phyloP scores from a whole-genome alignment of 2,888 invertebrate species.

The Azorinus chamasolen region DNA sequence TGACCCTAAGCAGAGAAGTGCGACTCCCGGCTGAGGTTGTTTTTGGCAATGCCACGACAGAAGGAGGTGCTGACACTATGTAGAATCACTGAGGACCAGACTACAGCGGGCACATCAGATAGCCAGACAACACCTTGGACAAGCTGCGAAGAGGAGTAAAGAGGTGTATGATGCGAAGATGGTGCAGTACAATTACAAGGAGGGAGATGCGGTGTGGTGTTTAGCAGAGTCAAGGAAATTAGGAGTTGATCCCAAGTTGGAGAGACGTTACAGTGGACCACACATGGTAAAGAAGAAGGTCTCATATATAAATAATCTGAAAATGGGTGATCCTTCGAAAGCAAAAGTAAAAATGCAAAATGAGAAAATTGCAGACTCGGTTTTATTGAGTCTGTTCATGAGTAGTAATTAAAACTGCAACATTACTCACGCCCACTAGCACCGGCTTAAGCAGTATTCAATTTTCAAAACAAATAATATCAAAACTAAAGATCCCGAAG shows the following conservation, averaged over 20 bases:
- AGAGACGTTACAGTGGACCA: slow-evolving; percentile 39
- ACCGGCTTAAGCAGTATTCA: no score
- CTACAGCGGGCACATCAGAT: slow-evolving; percentile 39
- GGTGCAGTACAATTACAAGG: slow-evolving; percentile 10
- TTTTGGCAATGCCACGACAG: not conserved
- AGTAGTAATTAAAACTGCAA: no score
- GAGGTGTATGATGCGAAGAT: slow-evolving; percentile 29
- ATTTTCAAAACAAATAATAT: no score
- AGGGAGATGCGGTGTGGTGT: slow-evolving; percentile 29
- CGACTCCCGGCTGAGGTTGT: slow-evolving; percentile 31
- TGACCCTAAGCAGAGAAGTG: slow-evolving; percentile 42
- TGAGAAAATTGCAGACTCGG: no score
- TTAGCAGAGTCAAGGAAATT: slow-evolving; percentile 27
- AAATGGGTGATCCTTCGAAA: no score
- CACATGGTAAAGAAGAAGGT: slow-evolving; percentile 22
- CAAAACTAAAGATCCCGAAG: no score
- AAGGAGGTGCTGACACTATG: slow-evolving; percentile 14
- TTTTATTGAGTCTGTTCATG: no score
- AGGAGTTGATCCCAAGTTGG: slow-evolving; percentile 38
- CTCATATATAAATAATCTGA: no score
- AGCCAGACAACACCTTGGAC: slow-evolving; percentile 28
- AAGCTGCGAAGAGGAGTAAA: not conserved
- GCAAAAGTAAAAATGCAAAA: no score
- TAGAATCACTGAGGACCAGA: slow-evolving; percentile 11
- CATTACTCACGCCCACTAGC: no score